Percentiles rank a stretch among this genome's conserved stretches.
Evolutionary conservation across 2,113 vertebrate genomes (phyloP).

Genomic region (Cavia aperea): DNA sequence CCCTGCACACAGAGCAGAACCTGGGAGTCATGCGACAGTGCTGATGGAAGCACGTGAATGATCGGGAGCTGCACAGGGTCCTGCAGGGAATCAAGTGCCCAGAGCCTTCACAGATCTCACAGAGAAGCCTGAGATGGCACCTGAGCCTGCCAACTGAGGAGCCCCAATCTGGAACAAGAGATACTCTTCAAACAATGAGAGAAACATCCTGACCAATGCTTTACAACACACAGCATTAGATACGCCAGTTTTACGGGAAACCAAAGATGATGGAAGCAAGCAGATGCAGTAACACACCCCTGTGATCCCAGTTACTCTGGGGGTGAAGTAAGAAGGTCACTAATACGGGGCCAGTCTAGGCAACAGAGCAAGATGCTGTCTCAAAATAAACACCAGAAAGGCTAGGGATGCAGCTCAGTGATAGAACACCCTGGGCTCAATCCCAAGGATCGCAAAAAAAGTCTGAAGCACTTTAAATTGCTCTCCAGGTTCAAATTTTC

Average conservation of each 20-base stretch:
- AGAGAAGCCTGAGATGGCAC: not conserved
- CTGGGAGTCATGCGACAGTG: rapidly evolving
- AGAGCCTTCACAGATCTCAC: too few relatives aligned
- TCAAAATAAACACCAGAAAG: not conserved
- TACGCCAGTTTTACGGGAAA: rapidly evolving
- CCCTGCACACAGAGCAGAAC: not conserved
- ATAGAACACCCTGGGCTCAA: not conserved
- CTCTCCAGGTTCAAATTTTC: not conserved
- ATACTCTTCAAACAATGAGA: rapidly evolving
- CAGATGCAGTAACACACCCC: not conserved
- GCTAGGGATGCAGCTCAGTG: too few relatives aligned
- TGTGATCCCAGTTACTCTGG: not conserved
- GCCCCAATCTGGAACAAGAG: rapidly evolving
- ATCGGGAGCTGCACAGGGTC: rapidly evolving
- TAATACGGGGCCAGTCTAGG: not conserved
- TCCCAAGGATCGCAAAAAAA: not conserved
- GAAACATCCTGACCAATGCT: rapidly evolving
- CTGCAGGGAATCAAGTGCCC: too few relatives aligned
- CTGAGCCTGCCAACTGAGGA: not conserved
- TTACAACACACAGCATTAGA: rapidly evolving
- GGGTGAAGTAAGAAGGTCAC: not conserved
- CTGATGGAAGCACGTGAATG: rapidly evolving
- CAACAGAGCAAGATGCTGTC: not conserved
- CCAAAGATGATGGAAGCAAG: too few relatives aligned
- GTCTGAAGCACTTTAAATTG: too few relatives aligned